A percentile compares a stretch with the other conserved stretches of the same genome.
phyloP scores from a whole-genome alignment of 2,888 invertebrate genomes.

The Trissolcus japonicus region DNA sequence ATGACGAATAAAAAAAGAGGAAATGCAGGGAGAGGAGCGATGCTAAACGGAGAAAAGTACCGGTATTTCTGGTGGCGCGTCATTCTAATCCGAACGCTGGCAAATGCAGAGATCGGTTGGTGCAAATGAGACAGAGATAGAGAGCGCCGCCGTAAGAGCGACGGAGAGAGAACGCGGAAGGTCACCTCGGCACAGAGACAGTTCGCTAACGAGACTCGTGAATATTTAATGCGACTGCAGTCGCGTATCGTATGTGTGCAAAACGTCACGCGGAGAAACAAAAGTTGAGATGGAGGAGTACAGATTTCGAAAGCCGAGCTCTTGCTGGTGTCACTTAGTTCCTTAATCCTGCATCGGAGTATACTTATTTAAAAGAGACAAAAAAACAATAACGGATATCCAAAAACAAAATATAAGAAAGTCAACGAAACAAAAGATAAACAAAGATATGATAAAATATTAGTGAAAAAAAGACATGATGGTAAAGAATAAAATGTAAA shows the following conservation, averaged over 20 bases:
- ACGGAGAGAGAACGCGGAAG: conserved; percentile 57
- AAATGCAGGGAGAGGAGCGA: conserved; percentile 10
- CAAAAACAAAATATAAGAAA: too few relatives aligned
- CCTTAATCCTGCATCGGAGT: too few relatives aligned
- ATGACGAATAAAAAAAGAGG: conserved; percentile 16
- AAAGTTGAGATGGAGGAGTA: too few relatives aligned
- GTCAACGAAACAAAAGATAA: too few relatives aligned
- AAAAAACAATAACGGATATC: too few relatives aligned
- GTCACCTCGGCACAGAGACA: conserved; percentile 53
- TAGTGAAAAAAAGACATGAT: too few relatives aligned
- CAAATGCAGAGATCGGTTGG: conserved; percentile 23
- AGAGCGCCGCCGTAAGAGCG: not conserved
- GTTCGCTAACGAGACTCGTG: conserved; percentile 59
- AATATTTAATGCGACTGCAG: conserved; percentile 60
- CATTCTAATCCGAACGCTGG: conserved; percentile 45
- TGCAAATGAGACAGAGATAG: conserved; percentile 10
- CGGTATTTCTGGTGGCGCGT: conserved; percentile 30
- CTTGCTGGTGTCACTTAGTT: too few relatives aligned
- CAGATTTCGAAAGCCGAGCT: not conserved
- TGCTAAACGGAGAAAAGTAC: conserved; percentile 30
- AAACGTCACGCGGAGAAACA: not conserved
- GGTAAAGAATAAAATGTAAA: too few relatives aligned
- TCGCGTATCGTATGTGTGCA: conserved; percentile 44
- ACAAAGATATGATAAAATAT: too few relatives aligned
- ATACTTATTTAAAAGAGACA: too few relatives aligned